Evolutionary conservation across 2,797 vertebrate species (phyloP).

Genomic region (Mallotus villosus): DNA sequence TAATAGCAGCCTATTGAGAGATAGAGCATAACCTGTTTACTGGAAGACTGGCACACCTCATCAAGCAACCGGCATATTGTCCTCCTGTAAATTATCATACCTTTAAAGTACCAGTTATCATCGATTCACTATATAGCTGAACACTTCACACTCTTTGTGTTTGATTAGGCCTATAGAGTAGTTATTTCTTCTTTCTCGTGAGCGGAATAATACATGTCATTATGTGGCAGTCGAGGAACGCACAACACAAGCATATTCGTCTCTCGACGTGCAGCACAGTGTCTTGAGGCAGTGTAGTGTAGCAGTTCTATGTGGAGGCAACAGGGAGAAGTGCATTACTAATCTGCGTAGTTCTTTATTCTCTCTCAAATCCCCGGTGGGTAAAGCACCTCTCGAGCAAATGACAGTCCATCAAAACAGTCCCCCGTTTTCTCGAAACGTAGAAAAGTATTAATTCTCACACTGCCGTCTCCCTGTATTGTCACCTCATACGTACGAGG

Average conservation of each 20-base stretch:
- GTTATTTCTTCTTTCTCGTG: neutral
- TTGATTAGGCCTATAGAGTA: conserved; percentile 5
- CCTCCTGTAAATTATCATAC: neutral
- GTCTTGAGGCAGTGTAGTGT: conserved; percentile 12
- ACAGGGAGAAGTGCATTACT: neutral
- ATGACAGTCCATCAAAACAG: conserved; percentile 26
- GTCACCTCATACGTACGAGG: conserved; percentile 22
- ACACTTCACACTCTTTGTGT: neutral
- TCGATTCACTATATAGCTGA: neutral
- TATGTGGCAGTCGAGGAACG: conserved; percentile 5
- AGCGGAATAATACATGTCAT: conserved; percentile 9
- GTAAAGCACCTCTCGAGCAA: conserved; percentile 11
- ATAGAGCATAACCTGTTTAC: neutral
- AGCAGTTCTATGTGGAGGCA: conserved; percentile 11
- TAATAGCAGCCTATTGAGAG: no score
- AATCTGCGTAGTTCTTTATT: conserved; percentile 14
- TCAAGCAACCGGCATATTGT: no score
- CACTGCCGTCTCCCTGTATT: conserved; percentile 9
- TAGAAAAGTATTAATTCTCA: conserved; percentile 7
- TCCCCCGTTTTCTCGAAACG: neutral
- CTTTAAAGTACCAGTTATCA: neutral
- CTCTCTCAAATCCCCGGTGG: conserved; percentile 1
- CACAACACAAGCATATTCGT: conserved; percentile 18
- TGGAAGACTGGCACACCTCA: no score
- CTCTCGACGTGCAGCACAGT: neutral